These are phyloP conservation scores for Scopus umbretta DNA, from an alignment of 2,113 vertebrate species.

Conservation along the genomic window DNA sequence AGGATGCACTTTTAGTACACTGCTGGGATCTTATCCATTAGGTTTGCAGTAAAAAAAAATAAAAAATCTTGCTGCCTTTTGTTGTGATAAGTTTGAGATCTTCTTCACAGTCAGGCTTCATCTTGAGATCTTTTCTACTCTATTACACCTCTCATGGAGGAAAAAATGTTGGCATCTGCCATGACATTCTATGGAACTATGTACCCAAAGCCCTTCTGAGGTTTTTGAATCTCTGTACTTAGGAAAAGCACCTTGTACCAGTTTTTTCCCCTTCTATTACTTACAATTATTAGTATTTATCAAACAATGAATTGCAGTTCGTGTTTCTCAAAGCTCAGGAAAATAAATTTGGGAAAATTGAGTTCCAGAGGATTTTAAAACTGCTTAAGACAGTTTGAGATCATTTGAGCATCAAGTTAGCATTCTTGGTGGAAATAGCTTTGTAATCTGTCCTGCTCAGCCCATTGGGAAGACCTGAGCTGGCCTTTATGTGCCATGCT, in stretches of 20 bases:
- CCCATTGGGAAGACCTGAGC: not conserved
- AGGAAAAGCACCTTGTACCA: not conserved
- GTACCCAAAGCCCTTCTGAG: not conserved
- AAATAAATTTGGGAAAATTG: not conserved
- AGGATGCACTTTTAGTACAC: not conserved
- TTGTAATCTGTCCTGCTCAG: not conserved
- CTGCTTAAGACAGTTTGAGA: not conserved
- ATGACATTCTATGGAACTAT: not conserved
- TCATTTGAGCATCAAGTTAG: not conserved
- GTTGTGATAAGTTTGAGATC: not conserved
- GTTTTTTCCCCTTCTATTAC: not conserved
- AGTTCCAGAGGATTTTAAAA: not conserved
- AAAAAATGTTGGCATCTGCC: not conserved
- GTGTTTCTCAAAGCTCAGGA: not conserved
- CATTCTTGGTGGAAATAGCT: not conserved
- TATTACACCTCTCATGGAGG: not conserved
- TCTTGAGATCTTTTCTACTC: not conserved
- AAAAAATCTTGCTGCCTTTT: not conserved
- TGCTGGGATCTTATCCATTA: not conserved
- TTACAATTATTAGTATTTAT: not conserved
- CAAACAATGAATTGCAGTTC: not conserved
- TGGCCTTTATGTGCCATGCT: not conserved
- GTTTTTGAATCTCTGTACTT: not conserved
- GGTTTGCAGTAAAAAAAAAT: not conserved
- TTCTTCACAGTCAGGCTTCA: not conserved